Percentiles rank a stretch among this genome's conserved stretches.
phyloP scores from a whole-genome alignment of 1,140 invertebrate genomes.

The Araneus ventricosus region DNA sequence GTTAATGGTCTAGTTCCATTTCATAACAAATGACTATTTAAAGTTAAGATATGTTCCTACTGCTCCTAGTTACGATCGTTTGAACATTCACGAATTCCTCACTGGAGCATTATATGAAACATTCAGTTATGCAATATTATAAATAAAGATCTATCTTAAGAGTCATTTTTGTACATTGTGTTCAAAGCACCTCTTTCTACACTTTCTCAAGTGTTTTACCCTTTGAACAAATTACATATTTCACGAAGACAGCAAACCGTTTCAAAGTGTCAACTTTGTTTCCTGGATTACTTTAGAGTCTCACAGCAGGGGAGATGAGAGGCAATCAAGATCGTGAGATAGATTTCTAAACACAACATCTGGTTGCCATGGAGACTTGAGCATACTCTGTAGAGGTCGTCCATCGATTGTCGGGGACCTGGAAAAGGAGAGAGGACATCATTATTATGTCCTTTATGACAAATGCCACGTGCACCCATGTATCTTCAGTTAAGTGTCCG shows the following conservation, averaged over 20 bases:
- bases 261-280: conserved; percentile 25
- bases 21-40: background rate
- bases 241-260: background rate
- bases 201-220: background rate
- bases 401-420: conserved; percentile 47
- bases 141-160: background rate
- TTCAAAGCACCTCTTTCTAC: background rate
- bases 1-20: background rate
- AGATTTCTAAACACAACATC: conserved; percentile 71
- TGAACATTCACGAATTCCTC: background rate
- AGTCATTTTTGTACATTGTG: background rate
- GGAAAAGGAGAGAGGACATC: conserved; percentile 23
- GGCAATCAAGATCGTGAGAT: conserved; percentile 59
- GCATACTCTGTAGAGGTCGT: conserved; percentile 39
- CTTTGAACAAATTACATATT: background rate
- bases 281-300: conserved; percentile 22
- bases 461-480: background rate
- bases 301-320: conserved; percentile 14
- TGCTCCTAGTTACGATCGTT: background rate
- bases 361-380: conserved; percentile 66
- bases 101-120: background rate
- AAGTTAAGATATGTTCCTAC: background rate
- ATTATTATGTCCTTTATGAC: conserved; percentile 10
- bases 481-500: background rate
- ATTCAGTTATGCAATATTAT: background rate